Conservation (phyloP, 1,140 invertebrate species). For the Trissolcus basalis region DNA sequence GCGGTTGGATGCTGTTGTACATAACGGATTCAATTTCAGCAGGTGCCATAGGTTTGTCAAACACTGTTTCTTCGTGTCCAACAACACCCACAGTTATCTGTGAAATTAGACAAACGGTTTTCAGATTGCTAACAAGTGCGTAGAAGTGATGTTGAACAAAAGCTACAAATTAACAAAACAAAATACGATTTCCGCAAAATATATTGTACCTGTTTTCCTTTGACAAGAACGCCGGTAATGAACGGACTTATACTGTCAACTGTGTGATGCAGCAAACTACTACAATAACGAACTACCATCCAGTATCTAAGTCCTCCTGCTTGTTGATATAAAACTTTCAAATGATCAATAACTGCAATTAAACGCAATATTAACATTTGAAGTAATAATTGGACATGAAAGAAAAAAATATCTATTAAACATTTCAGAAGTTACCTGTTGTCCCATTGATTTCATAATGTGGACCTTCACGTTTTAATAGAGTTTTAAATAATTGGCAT, state of each 20-base stretch:
- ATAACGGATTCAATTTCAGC: constrained; percentile 92
- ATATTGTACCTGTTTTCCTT: constrained; percentile 91
- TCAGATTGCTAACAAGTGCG: not conserved
- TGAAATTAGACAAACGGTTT: constrained; percentile 51
- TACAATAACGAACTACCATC: constrained; percentile 95
- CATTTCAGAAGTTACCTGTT: constrained; percentile 67
- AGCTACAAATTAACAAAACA: constrained; percentile 4
- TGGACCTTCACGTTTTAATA: constrained; percentile 88
- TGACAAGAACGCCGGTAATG: constrained; percentile 96
- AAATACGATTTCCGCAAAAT: constrained; percentile 17
- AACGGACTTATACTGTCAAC: constrained; percentile 99
- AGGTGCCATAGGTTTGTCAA: constrained; percentile 97
- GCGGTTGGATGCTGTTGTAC: constrained; percentile 89
- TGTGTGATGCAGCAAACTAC: constrained; percentile 92
- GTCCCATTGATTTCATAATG: constrained; percentile 83
- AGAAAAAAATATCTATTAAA: too few species aligned
- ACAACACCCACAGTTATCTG: constrained; percentile 96
- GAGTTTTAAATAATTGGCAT: constrained; percentile 89
- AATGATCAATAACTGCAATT: constrained; percentile 81
- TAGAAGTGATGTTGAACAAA: not conserved
- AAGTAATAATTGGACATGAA: too few species aligned
- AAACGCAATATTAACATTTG: too few species aligned
- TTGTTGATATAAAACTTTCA: constrained; percentile 88
- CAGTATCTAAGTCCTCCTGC: constrained; percentile 93
- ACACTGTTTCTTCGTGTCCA: constrained; percentile 94